Evolutionary conservation across 2,113 vertebrate species (phyloP).

Genomic region (Odontesthes bonariensis): DNA sequence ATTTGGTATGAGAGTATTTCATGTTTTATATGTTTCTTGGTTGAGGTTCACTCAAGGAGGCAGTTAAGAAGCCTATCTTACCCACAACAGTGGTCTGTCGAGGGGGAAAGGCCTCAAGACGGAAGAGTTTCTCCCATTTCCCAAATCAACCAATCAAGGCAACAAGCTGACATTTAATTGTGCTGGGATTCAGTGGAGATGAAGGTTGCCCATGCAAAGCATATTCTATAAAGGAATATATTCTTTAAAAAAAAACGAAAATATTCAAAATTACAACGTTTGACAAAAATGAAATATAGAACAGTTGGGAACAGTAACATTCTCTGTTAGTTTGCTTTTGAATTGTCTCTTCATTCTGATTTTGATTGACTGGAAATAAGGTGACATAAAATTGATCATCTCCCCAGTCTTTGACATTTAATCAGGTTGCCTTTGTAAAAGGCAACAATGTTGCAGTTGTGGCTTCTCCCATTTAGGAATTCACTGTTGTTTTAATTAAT

Average conservation of each 20-base stretch:
- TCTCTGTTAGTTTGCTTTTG: neutral
- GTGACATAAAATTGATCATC: too few species aligned
- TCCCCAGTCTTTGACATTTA: too few species aligned
- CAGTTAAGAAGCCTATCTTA: neutral
- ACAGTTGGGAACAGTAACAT: neutral
- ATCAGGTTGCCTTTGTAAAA: too few species aligned
- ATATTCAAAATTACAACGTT: too few species aligned
- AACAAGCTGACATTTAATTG: conserved; percentile 8
- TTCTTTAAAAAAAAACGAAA: neutral
- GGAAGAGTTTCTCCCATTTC: neutral
- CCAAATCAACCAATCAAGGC: conserved; percentile 7
- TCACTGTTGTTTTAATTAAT: neutral
- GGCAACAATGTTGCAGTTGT: neutral
- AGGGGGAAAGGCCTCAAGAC: neutral
- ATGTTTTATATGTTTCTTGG: neutral
- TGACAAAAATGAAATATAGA: too few species aligned
- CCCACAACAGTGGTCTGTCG: neutral
- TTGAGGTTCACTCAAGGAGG: neutral
- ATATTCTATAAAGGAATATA: neutral
- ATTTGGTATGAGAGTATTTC: neutral
- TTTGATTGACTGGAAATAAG: neutral
- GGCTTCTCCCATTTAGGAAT: neutral
- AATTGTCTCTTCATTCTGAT: too few species aligned
- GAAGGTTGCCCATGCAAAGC: neutral
- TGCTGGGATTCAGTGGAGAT: conserved; percentile 1